Percentiles rank a stretch among this genome's conserved stretches.
These are phyloP conservation scores for Chrysopilus asiliformis DNA, from an alignment of 2,888 invertebrate genomes.

Conservation along the genomic window DNA sequence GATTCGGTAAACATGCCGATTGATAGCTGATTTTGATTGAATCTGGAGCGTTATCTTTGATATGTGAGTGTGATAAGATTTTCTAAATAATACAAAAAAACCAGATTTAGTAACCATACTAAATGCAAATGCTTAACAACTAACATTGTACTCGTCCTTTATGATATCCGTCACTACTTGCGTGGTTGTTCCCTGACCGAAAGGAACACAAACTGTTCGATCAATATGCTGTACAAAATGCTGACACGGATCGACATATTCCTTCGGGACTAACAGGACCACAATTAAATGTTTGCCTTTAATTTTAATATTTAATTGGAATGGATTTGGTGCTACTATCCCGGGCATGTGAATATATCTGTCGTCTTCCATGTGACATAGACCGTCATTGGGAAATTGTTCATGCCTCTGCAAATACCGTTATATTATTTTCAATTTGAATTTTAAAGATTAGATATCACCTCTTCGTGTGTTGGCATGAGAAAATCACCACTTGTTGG, in stretches of 20 bases:
- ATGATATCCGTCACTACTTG: conserved; percentile 81
- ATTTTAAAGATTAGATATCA: too few relatives aligned
- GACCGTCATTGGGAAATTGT: conserved; percentile 62
- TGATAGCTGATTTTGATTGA: conserved; percentile 76
- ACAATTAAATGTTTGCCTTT: conserved; percentile 57
- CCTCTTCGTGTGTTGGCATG: conserved; percentile 57
- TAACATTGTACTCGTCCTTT: conserved; percentile 74
- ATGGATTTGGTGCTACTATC: conserved; percentile 66
- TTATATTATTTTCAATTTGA: too few relatives aligned
- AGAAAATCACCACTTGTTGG: conserved; percentile 69
- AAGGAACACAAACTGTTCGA: too few relatives aligned
- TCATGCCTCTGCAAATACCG: too few relatives aligned
- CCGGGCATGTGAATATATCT: conserved; percentile 43
- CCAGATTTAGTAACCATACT: too few relatives aligned
- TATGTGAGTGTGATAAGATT: conserved; percentile 85
- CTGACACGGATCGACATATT: conserved; percentile 46
- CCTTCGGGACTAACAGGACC: conserved; percentile 55
- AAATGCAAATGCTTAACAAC: too few relatives aligned
- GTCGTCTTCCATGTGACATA: conserved; percentile 48
- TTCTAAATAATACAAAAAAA: conserved; percentile 58
- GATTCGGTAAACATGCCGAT: conserved; percentile 56
- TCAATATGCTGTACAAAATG: conserved; percentile 39
- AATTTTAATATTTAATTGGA: conserved; percentile 48
- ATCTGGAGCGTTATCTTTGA: conserved; percentile 79
- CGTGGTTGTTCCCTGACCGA: not conserved